A percentile compares a stretch with the other conserved stretches of the same genome.
phyloP scores from a whole-genome alignment of 1,140 invertebrate species.

The Forficula auricularia region DNA sequence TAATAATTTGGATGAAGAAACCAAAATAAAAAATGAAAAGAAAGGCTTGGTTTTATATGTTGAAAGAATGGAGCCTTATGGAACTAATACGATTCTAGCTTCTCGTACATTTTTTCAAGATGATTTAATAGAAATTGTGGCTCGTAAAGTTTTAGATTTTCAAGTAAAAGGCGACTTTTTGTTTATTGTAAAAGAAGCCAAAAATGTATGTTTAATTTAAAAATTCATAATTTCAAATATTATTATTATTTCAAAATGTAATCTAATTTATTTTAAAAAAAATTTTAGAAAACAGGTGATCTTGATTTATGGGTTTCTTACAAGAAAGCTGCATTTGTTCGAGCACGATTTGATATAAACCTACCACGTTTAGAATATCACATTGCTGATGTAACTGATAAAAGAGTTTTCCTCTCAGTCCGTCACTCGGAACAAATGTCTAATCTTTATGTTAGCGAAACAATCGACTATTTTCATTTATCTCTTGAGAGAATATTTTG shows the following conservation, averaged over 20 bases:
- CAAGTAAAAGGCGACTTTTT: constrained; percentile 65
- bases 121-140: constrained; percentile 11
- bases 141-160: constrained; percentile 46
- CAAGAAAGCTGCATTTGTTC: constrained; percentile 45
- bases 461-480: constrained; percentile 45
- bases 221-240: constrained; percentile 7
- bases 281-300: constrained; percentile 31
- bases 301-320: constrained; percentile 65
- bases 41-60: constrained; percentile 40
- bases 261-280: constrained; percentile 15
- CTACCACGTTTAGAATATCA: constrained; percentile 51
- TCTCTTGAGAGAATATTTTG: constrained; percentile 68
- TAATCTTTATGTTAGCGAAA: constrained; percentile 61
- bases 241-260: no score
- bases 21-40: no score
- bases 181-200: constrained; percentile 51
- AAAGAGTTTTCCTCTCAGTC: constrained; percentile 66
- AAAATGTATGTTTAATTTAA: constrained; percentile 18
- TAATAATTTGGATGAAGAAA: constrained; percentile 16
- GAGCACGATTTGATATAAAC: constrained; percentile 54
- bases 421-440: constrained; percentile 52
- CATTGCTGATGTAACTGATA: constrained; percentile 64
- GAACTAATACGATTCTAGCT: constrained; percentile 39
- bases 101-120: constrained; percentile 27
- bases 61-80: constrained; percentile 44